Conservation (phyloP, 2,888 invertebrate species). For the Elegia similella region DNA sequence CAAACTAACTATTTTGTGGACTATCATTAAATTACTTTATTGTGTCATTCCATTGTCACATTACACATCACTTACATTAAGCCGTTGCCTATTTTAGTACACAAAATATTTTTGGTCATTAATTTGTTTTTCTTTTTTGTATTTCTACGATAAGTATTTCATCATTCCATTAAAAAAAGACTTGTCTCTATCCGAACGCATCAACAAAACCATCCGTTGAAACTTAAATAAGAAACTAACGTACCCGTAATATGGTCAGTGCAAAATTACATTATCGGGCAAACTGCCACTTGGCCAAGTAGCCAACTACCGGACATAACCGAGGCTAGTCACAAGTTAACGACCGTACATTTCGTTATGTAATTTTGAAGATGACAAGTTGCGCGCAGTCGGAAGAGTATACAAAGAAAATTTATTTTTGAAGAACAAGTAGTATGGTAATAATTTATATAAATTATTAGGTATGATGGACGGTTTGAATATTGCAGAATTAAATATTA, state of each 20-base stretch:
- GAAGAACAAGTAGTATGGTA: neutral
- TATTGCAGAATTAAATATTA: no score
- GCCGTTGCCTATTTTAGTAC: no score
- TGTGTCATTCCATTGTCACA: no score
- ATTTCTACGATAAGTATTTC: no score
- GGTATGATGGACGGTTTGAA: no score
- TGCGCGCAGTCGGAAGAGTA: neutral
- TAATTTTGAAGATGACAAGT: neutral
- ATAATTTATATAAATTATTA: neutral
- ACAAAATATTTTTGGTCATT: no score
- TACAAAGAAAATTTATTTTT: neutral
- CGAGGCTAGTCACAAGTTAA: constrained; percentile 6
- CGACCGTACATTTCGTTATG: constrained; percentile 2
- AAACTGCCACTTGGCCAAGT: constrained; percentile 19
- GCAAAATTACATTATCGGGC: constrained; percentile 15
- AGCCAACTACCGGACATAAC: constrained; percentile 6
- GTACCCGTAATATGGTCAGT: constrained; percentile 5
- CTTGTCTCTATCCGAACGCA: no score
- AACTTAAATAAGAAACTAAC: neutral
- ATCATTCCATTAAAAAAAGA: no score
- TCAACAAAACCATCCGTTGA: neutral
- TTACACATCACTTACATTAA: no score
- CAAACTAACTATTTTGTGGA: no score
- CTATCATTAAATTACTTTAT: no score
- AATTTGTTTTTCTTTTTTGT: no score